Base-by-base conservation (phyloP, 2,113 vertebrate genomes). In the Chloropsis cyanopogon region DNA sequence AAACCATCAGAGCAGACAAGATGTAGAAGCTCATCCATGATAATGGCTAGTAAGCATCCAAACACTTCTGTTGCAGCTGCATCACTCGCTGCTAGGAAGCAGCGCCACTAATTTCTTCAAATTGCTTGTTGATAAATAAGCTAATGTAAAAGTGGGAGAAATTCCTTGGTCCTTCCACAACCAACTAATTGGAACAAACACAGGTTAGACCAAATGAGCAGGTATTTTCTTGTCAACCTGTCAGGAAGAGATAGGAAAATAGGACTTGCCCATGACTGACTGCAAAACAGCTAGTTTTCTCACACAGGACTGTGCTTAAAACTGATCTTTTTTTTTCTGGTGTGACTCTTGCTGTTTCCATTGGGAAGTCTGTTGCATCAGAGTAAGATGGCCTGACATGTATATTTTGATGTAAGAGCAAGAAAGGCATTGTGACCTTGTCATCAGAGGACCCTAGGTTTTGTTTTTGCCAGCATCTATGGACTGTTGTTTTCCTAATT, bases 81-180 rank as follows among this genome's bases (percentile, higher is more conserved):
- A 46, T 91, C 54, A 56, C 63, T 84, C 61, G 73, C 84, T 95
- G 81, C 70, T 92, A 82, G 81, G 78, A 80, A 95, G 35, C 46
- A 72, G 70, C 42, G 65, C 53, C 50, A 61, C 42, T 82, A 22
- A 71, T 87, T 94, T 84, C 73, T 85, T 87, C 54, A 53, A 57
- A 77, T 7, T 68, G 53, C 39, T 75, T 71, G 15, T 14, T 78
- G 49, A 35, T 78, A 69, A 91, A 56, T 89, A 75, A 81, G 44
- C 25, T 87, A 6, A 66, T 2, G 4, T 89, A 53, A 79, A 95
- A 84, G 72, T 9, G 7, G 49, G 25, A 89, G 59, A 86, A 88
- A 79, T 91, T 71, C 91, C 69, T 66, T 73, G 57, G 29, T 93
- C 61, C 47, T 87, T 84, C 54, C 21, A 73, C 46, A 90, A 4